Percentiles rank a stretch among this genome's conserved stretches.
These are phyloP conservation scores for Strix aluco DNA, from an alignment of 2,113 vertebrate species.

Conservation along the genomic window DNA sequence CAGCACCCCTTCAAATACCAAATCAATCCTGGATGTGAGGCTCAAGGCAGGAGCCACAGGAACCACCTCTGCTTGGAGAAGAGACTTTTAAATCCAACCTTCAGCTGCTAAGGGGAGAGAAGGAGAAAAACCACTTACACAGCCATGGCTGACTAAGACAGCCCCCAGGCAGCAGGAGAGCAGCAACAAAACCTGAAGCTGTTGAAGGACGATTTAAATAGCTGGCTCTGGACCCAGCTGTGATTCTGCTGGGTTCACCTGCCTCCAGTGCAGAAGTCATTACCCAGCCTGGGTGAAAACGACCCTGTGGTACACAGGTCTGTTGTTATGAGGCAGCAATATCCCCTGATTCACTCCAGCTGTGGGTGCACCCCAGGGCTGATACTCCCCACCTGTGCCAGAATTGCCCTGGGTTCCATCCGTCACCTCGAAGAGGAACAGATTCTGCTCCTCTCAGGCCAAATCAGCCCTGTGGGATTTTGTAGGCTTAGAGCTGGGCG, in stretches of 20 bases:
- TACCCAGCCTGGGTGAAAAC: neutral
- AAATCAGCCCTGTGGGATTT: neutral
- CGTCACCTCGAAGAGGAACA: neutral
- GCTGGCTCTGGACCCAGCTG: neutral
- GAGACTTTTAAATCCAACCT: neutral
- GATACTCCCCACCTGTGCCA: neutral
- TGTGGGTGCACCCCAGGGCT: neutral
- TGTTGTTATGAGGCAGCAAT: neutral
- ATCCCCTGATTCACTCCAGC: neutral
- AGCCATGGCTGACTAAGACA: neutral
- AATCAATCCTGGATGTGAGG: neutral
- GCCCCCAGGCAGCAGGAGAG: neutral
- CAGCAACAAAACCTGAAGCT: fast-evolving
- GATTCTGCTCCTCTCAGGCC: neutral
- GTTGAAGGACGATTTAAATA: neutral
- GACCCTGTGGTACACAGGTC: neutral
- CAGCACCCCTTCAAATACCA: neutral
- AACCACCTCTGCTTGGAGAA: neutral
- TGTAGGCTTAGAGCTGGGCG: neutral
- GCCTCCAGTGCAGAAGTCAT: neutral
- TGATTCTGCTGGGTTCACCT: neutral
- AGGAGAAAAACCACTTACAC: neutral
- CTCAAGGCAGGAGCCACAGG: neutral
- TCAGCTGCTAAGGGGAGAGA: neutral
- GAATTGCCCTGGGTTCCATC: neutral